Conservation (phyloP, 2,797 vertebrate species). For the Amblyopsis hoosieri region DNA sequence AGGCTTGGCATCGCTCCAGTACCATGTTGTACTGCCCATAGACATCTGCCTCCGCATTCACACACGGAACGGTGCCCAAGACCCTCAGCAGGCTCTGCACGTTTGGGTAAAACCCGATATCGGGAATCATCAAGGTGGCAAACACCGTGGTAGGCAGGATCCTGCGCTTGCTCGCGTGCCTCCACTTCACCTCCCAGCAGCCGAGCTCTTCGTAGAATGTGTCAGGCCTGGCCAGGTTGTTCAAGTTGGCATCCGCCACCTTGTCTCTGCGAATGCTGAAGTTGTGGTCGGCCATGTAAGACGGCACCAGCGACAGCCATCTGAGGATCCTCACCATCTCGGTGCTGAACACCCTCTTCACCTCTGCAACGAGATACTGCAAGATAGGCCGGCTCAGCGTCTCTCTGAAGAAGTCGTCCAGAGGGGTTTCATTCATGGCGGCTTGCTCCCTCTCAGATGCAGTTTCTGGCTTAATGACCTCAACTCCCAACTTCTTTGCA, state of each 20-base stretch:
- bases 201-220: conserved; percentile 95
- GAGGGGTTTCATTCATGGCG: conserved; percentile 74
- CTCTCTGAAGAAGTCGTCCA: conserved; percentile 93
- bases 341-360: conserved; percentile 93
- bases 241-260: conserved; percentile 91
- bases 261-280: conserved; percentile 96
- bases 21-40: conserved; percentile 91
- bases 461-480: conserved; percentile 83
- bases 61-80: conserved; percentile 90
- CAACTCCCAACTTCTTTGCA: conserved; percentile 88
- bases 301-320: conserved; percentile 92
- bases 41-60: conserved; percentile 88
- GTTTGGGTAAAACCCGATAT: conserved; percentile 96
- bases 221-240: conserved; percentile 93
- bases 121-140: conserved; percentile 91
- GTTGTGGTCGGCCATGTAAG: conserved; percentile 97
- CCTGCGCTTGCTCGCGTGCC: conserved; percentile 92
- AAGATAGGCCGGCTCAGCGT: conserved; percentile 86
- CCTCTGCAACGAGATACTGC: conserved; percentile 90
- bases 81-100: conserved; percentile 93
- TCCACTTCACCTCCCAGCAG: conserved; percentile 98
- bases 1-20: conserved; percentile 85
- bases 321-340: conserved; percentile 93
- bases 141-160: conserved; percentile 93
- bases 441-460: conserved; percentile 69